phyloP scores from a whole-genome alignment of 64 coral and sea anemone species.

The Pachyseris speciosa region DNA sequence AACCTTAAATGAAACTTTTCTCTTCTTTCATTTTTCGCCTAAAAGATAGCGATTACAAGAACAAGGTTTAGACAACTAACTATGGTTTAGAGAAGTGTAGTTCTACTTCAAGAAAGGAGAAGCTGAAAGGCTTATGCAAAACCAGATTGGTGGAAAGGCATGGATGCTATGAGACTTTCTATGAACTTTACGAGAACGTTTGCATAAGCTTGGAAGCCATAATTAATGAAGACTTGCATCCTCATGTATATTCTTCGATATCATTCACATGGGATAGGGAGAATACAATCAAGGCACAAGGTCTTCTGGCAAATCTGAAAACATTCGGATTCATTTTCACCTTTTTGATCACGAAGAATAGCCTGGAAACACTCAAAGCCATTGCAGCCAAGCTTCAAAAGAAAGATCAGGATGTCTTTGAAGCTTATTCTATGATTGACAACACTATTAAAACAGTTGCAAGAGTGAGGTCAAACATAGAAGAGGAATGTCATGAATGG shows the following conservation, averaged over 20 bases:
- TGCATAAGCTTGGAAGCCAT: conserved; percentile 42
- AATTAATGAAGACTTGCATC: conserved; percentile 30
- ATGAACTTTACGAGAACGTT: conserved; percentile 58
- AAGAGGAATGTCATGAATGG: too few species aligned
- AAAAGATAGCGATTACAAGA: conserved; percentile 25
- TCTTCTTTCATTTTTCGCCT: conserved; percentile 40
- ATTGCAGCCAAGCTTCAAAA: too few species aligned
- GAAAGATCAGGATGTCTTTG: too few species aligned
- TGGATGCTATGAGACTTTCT: conserved; percentile 50
- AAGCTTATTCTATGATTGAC: too few species aligned
- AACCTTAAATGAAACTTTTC: conserved; percentile 30
- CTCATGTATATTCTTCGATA: conserved; percentile 2
- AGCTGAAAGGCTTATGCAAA: conserved; percentile 63
- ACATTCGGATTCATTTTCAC: too few species aligned
- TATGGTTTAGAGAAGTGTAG: conserved; percentile 16
- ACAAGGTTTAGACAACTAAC: too few species aligned
- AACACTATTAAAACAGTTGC: too few species aligned
- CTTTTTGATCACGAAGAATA: too few species aligned
- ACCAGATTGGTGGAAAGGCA: conserved; percentile 51
- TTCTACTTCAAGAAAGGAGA: too few species aligned
- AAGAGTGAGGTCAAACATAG: too few species aligned
- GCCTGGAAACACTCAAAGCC: too few species aligned
- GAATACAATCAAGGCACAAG: conserved; percentile 72
- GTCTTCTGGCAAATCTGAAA: conserved; percentile 56
- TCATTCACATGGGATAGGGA: conserved; percentile 48